These are phyloP conservation scores for Leucopsar rothschildi DNA, from an alignment of 2,113 vertebrate species.

Conservation along the genomic window DNA sequence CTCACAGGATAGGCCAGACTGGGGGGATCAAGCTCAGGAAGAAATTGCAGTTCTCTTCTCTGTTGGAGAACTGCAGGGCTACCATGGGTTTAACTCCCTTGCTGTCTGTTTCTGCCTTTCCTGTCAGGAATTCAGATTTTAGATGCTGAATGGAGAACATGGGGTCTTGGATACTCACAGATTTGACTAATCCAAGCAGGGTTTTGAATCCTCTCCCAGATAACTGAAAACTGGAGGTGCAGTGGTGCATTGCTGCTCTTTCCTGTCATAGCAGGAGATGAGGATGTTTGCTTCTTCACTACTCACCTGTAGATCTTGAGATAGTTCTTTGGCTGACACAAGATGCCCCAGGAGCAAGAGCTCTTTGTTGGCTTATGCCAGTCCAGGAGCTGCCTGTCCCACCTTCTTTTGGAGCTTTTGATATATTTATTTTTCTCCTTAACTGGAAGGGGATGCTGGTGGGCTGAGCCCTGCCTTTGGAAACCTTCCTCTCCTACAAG, in stretches of 20 bases:
- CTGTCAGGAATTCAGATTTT: not conserved
- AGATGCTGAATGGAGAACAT: not conserved
- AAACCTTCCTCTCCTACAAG: not conserved
- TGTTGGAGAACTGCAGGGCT: not conserved
- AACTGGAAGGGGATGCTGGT: not conserved
- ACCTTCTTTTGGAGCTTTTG: not conserved
- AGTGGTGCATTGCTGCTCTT: not conserved
- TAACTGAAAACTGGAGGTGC: not conserved
- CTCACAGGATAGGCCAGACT: not conserved
- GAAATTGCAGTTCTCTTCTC: not conserved
- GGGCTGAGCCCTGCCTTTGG: not conserved
- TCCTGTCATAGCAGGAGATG: not conserved
- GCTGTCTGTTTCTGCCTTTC: not conserved
- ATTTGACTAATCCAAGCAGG: not conserved
- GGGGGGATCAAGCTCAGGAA: not conserved
- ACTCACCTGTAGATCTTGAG: not conserved
- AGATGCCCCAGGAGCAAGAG: not conserved
- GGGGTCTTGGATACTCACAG: not conserved
- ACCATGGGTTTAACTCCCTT: not conserved
- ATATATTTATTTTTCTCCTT: not conserved
- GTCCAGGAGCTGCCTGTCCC: not conserved
- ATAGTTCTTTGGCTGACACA: not conserved
- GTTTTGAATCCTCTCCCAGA: not conserved
- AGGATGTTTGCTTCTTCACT: not conserved
- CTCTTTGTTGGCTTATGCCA: not conserved